Percentiles rank a stretch among this genome's conserved stretches.
phyloP scores from a whole-genome alignment of 2,797 vertebrate genomes.

The Girardinus metallicus region DNA sequence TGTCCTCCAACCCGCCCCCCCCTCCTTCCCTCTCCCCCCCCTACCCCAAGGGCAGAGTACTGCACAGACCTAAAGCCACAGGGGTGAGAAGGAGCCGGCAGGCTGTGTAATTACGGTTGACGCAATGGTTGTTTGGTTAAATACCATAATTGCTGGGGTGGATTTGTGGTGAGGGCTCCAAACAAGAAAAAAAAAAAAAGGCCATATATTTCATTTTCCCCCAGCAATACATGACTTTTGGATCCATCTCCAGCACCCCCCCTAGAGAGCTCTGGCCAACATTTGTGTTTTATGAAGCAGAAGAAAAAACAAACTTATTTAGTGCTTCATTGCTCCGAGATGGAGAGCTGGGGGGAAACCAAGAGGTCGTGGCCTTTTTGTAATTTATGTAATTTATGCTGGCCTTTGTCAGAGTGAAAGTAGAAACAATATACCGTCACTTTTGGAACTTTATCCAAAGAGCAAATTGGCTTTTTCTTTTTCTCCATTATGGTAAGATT shows the following conservation, averaged over 20 bases:
- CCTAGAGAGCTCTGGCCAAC: background rate
- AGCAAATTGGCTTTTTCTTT: slow-evolving; percentile 34
- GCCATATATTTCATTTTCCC: slow-evolving; percentile 51
- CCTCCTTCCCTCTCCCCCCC: too few species aligned
- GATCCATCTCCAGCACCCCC: background rate
- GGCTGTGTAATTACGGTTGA: slow-evolving; percentile 78
- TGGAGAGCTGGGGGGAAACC: background rate
- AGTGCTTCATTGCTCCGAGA: slow-evolving; percentile 26
- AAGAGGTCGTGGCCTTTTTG: slow-evolving; percentile 19
- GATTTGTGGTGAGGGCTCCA: slow-evolving; percentile 60
- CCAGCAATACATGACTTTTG: slow-evolving; percentile 41
- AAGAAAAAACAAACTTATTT: slow-evolving; percentile 29
- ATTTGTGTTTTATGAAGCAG: slow-evolving; percentile 47
- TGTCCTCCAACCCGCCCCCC: too few species aligned
- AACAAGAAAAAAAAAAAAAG: slow-evolving; percentile 46
- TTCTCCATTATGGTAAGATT: slow-evolving; percentile 42
- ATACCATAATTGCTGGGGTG: slow-evolving; percentile 77
- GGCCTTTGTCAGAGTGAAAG: slow-evolving; percentile 19
- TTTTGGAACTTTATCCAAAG: slow-evolving; percentile 36
- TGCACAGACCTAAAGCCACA: slow-evolving; percentile 34
- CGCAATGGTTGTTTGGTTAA: slow-evolving; percentile 82
- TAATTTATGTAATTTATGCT: slow-evolving; percentile 24
- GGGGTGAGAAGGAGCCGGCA: slow-evolving; percentile 51
- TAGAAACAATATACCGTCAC: slow-evolving; percentile 28
- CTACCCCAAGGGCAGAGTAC: slow-evolving; percentile 35